Base-by-base conservation (phyloP, 2,113 vertebrate species). In the Motacilla tschutschensis region DNA sequence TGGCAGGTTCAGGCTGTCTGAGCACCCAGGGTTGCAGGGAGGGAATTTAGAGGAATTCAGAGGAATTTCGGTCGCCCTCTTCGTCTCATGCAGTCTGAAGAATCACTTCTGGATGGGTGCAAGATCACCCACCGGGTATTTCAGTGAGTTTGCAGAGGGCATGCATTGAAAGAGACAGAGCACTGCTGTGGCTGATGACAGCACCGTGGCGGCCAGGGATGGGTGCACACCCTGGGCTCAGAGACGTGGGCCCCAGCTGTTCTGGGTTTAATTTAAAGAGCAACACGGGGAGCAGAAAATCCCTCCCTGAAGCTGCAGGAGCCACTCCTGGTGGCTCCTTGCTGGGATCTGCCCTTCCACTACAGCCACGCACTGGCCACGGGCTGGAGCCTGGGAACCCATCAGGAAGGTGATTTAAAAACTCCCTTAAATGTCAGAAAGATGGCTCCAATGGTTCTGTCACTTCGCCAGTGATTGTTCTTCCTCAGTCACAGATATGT, bases 381-480 rank as follows among this genome's bases (percentile, higher is more conserved):
- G 3, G 3, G 13, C 0, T 29, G 36, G 8, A 53, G 40, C 28
- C 47, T 20, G 31, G 77, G 33, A 60, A 4, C 22, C 41, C 41
- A 1, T 18, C 28, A 15, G 26, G 41, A 51, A 25, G 19, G 15
- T 0, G 3, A 48, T 26, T 24, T 53, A 1, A n/a, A 47, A 64
- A n/a, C 25, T 22, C 69, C 25, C 48, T 20, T 11, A 19, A 14
- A 28, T 16, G 31, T 14, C 38, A 24, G 0, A 65, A 53, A 1
- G 14, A 10, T n/a, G 44, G 38, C 31, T 74, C 35, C 2, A 1
- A 1, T 0, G 0, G 35, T 10, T 44, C 21, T 14, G 53, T 13
- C 8, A 54, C 53, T 43, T 47, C 21, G 70, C 55, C 1, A 0
- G 33, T 1, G 75, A 3, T n/a, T 63, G 58, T 19, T 79, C 67